Evolutionary conservation across 2,888 invertebrate species (phyloP).

Genomic region (Cantharis flavilabris): DNA sequence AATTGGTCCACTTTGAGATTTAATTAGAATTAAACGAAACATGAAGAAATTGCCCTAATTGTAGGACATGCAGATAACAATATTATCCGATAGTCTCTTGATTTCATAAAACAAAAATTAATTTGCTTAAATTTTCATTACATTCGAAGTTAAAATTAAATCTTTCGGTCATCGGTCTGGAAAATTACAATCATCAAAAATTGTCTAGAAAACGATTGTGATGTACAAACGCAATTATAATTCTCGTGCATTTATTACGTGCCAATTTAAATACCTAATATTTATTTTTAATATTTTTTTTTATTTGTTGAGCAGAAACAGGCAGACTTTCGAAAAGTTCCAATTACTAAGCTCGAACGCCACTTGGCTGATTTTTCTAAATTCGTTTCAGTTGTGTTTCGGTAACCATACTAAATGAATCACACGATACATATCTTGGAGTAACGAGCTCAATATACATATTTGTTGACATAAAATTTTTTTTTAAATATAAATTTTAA

Average conservation of each 20-base stretch:
- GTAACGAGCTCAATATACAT: neutral
- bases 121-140: constrained; percentile 24
- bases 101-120: constrained; percentile 13
- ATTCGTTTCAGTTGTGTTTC: neutral
- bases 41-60: neutral
- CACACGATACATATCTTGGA: neutral
- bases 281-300: too few relatives aligned
- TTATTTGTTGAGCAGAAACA: neutral
- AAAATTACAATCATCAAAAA: constrained; percentile 18
- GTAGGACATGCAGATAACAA: neutral
- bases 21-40: neutral
- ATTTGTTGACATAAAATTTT: neutral
- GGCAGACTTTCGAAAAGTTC: neutral
- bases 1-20: neutral
- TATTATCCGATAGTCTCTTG: neutral
- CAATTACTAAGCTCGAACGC: neutral
- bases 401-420: too few relatives aligned
- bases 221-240: neutral
- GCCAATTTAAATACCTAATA: neutral
- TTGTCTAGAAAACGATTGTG: neutral
- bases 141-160: constrained; percentile 12
- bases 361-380: neutral
- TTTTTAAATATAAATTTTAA: neutral
- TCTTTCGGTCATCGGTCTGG: constrained; percentile 16
- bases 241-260: neutral